Conservation (phyloP, 2,113 vertebrate species). For the Vidua chalybeata region DNA sequence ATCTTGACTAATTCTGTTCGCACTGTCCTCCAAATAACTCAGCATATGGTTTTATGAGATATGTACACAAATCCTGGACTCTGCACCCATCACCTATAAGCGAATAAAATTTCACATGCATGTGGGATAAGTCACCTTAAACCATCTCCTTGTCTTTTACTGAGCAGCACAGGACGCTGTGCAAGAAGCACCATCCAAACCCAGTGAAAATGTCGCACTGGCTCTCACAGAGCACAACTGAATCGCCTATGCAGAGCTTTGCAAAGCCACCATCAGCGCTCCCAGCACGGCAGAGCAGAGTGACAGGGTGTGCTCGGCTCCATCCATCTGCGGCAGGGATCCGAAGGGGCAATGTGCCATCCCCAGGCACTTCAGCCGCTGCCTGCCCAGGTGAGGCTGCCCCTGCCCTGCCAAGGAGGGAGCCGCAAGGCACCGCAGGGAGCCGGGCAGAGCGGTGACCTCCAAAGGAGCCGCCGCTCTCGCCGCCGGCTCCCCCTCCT, state of each 20-base stretch:
- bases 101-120: rapidly evolving
- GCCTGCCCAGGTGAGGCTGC: neutral
- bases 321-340: neutral
- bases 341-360: rapidly evolving
- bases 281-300: rapidly evolving
- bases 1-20: neutral
- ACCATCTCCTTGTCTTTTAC: neutral
- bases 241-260: rapidly evolving
- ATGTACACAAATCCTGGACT: neutral
- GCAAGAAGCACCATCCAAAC: neutral
- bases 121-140: neutral
- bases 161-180: rapidly evolving
- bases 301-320: rapidly evolving
- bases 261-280: rapidly evolving
- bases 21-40: neutral
- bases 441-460: neutral
- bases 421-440: neutral
- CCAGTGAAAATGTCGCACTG: rapidly evolving
- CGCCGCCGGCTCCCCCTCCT: neutral
- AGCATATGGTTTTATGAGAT: neutral
- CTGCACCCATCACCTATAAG: neutral
- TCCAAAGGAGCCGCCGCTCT: neutral
- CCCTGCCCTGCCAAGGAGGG: rapidly evolving
- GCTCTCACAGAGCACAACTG: no score
- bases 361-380: rapidly evolving